Evolutionary conservation across 1,140 invertebrate genomes (phyloP).

Genomic region (Portunus trituberculatus): DNA sequence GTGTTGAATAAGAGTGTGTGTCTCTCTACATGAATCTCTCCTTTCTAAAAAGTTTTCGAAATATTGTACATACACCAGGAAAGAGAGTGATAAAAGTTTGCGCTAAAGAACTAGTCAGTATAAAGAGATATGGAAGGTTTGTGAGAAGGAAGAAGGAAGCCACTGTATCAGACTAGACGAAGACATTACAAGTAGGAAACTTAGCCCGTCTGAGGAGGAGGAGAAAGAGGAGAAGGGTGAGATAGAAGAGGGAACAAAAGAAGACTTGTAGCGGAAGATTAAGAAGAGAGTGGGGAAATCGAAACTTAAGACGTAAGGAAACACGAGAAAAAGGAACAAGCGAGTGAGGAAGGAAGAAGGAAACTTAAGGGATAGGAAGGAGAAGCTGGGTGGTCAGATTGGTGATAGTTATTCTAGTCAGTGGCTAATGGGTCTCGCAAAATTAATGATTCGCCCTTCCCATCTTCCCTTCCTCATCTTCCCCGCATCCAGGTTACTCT

Average conservation of each 20-base stretch:
- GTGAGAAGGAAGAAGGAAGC: background rate
- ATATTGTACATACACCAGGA: background rate
- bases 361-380: background rate
- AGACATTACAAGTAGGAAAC: background rate
- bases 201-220: background rate
- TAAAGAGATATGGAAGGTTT: background rate
- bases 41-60: background rate
- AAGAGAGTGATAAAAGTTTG: conserved; percentile 1
- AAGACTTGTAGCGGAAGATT: background rate
- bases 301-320: background rate
- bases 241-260: background rate
- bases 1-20: background rate
- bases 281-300: background rate
- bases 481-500: background rate
- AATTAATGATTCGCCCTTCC: background rate
- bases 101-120: background rate
- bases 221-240: background rate
- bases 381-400: background rate
- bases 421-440: background rate
- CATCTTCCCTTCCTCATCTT: background rate
- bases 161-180: background rate
- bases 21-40: background rate
- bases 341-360: background rate
- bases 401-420: background rate
- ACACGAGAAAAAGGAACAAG: background rate